Base-by-base conservation (phyloP, 35 echinoderm and acorn worm genomes). In the Heliocidaris tuberculata region DNA sequence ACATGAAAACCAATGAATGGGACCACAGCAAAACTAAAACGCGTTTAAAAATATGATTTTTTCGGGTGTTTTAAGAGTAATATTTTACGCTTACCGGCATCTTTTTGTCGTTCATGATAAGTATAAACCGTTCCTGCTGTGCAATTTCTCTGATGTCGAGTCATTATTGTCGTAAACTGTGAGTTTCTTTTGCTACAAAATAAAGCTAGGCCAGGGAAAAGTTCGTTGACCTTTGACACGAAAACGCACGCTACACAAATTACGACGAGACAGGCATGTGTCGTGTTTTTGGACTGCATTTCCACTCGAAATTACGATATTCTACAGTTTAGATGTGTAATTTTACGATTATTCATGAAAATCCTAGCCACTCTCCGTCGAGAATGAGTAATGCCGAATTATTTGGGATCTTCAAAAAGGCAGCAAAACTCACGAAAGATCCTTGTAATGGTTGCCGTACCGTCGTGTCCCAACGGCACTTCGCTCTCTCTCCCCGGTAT, bases 111-210 rank as follows among this genome's bases (percentile, higher is more conserved):
- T 49, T 99, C 98, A 94, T 99, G 98, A 86, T 99, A 99, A 3
- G 96, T 99, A 60, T 99, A 99, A 30, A 99, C 98, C 50, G 95
- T 95, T 86, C 98, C 98, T 50, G 98, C 98, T 9, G 98, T 99
- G 50, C 95, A 96, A 95, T 99, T 99, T 92, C 98, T 95, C 88
- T 99, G 98, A 96, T 99, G 98, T 27, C 98, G 92, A 31, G 98
- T 99, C 98, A 99, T 99, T 92, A 90, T 98, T 6, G 15, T 89
- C 27, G 5, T n/a, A 78, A 78, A 27, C n/a, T n/a, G n/a, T n/a
- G n/a, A n/a, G n/a, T n/a, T n/a, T n/a, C n/a, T n/a, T n/a, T n/a
- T n/a, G n/a, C n/a, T n/a, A n/a, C n/a, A n/a, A n/a, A n/a, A n/a
- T n/a, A n/a, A n/a, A n/a, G n/a, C n/a, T n/a, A n/a, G n/a, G n/a